Evolutionary conservation across 2,113 vertebrate genomes (phyloP), one percentile per base, ranked within the genome.

Genomic region (Lucifuga dentata): DNA sequence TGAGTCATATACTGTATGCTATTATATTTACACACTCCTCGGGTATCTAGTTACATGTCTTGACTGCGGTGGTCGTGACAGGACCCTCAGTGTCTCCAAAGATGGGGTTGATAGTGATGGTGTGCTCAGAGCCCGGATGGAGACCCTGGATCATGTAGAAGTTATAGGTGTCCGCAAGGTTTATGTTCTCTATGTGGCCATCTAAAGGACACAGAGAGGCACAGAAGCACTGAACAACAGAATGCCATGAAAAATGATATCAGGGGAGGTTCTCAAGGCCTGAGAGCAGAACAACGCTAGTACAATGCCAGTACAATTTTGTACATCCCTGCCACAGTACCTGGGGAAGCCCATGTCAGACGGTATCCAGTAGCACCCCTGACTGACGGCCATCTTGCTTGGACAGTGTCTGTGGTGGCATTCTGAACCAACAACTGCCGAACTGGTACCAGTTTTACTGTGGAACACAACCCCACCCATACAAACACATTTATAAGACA

Each of bases 111-210:
- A 97, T 86, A 29, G 93, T 95, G 68, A 96, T 11, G 0, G 77
- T 91, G 85, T 96, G 94, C 48, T 95, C 93, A 0, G 75, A 62
- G 65, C 92, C 95, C 0, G 89, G 9, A 7, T 89, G 84, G 21
- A 97, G 91, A 9, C 95, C 95, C 74, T 94, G 95, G 80, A 97
- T 94, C 94, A 96, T 94, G 89, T 96, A 96, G 81, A 91, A 93
- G 76, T 76, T 91, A 81, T 93, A 95, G 45, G 43, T 84, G 41
- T 92, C 93, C 19, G 92, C 89, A 0, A 96, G 91, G 73, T 94
- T 97, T 55, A 96, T 83, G 0, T 94, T 96, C 70, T 96, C 94
- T 35, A 94, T 74, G 70, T 92, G 91, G 56, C 93, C 95, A 5
- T 95, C 95, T 96, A 58, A 57, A 78, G 41, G 48, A 32, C 57